Conservation (phyloP, 1,140 invertebrate species). For the Muscidifurax raptorellus region DNA sequence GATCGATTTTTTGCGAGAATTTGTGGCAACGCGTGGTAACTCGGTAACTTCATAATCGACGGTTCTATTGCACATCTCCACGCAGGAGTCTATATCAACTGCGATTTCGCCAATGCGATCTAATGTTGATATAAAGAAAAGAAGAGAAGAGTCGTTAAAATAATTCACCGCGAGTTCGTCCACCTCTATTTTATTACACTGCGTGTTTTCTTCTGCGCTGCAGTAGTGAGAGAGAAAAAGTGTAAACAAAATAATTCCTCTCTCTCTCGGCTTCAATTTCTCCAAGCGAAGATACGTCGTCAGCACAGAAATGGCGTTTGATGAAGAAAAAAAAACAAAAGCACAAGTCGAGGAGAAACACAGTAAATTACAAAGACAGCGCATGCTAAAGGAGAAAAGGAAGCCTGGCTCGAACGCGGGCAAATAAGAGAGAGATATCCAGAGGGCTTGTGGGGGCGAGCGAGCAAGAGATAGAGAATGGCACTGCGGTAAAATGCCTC, state of each 20-base stretch:
- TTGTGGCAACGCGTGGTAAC: background rate
- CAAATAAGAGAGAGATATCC: background rate
- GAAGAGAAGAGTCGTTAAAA: background rate
- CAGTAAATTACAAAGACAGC: background rate
- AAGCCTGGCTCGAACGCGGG: background rate
- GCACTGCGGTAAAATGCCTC: constrained; percentile 24
- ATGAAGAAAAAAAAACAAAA: too few species aligned
- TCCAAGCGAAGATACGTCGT: background rate
- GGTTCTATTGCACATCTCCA: background rate
- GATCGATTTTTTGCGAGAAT: background rate
- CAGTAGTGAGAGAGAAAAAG: background rate
- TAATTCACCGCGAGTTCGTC: background rate
- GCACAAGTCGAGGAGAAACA: too few species aligned
- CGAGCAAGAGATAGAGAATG: background rate
- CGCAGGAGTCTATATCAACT: background rate
- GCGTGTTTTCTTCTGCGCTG: background rate
- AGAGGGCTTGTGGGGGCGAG: background rate
- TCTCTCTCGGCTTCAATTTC: background rate
- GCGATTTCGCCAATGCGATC: background rate
- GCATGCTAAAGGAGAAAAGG: background rate
- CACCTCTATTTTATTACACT: background rate
- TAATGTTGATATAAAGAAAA: too few species aligned
- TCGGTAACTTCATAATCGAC: background rate
- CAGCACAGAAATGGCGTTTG: background rate
- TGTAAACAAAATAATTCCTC: constrained; percentile 4